Evolutionary conservation across 2,888 invertebrate genomes (phyloP), one percentile per base, ranked within the genome.

Genomic region (Yponomeuta sedellus): DNA sequence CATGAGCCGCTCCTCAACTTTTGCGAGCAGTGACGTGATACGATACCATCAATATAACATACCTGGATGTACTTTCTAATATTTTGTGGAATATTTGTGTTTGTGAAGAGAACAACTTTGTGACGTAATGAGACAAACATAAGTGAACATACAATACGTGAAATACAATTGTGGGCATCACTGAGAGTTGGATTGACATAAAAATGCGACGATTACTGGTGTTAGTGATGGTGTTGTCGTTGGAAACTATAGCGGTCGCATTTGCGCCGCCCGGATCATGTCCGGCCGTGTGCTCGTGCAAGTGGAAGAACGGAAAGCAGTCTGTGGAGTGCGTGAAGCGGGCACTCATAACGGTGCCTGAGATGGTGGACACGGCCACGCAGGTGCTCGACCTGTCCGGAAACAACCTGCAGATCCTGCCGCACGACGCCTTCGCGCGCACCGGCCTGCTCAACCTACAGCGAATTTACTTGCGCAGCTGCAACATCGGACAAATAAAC

Each of bases 281-380:
- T 76, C 96, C 96, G 68, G 92, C 93, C 61, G 94, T 94, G 74
- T 98, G 98, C 88, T 93, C 94, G 76, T 98, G 98, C 90, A 97
- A 97, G 87, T 98, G 98, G 98, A 97, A 97, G 88, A 95, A 96
- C 76, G 97, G 97, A 73, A 98, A 98, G 85, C 96, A 97, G 83
- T 97, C 97, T 65, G 97, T 97, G 69, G 97, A 97, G 88, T 98
- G 98, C 86, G 94, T 95, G 79, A 95, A 96, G 83, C 94, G 95
- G 68, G 94, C 94, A 68, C 93, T 98, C 71, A 96, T 96, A 77
- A 94, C 95, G 67, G 95, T 98, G 72, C 98, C 98, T 63, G 95
- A 96, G 75, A 94, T 94, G 77, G 95, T 97, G 72, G 97, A 97
- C 84, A 94, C 96, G 59, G 96, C 95, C 74, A 97, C 97, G 52